These are phyloP conservation scores for Eristalis arbustorum DNA, from an alignment of 2,888 invertebrate species.

Conservation along the genomic window DNA sequence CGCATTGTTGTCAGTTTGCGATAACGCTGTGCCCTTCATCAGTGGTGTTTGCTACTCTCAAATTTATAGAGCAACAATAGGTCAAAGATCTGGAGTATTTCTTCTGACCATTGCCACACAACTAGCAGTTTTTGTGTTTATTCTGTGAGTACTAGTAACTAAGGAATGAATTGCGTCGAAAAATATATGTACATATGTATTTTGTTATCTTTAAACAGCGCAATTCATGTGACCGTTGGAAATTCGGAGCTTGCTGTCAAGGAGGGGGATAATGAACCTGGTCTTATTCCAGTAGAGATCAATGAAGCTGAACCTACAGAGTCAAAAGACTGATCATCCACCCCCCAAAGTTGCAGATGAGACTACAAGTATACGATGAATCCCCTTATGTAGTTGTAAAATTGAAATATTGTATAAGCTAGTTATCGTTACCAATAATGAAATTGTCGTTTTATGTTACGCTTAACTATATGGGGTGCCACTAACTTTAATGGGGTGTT, in stretches of 20 bases:
- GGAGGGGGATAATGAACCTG: constrained; percentile 75
- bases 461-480: too few relatives aligned
- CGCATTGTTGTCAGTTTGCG: constrained; percentile 89
- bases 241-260: constrained; percentile 75
- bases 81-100: constrained; percentile 84
- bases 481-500: too few relatives aligned
- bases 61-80: constrained; percentile 85
- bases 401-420: too few relatives aligned
- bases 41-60: constrained; percentile 88
- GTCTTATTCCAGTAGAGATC: constrained; percentile 70
- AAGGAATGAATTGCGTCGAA: neutral
- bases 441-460: too few relatives aligned
- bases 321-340: neutral
- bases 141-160: constrained; percentile 84
- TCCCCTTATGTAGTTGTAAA: too few relatives aligned
- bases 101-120: constrained; percentile 88
- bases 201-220: constrained; percentile 73
- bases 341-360: constrained; percentile 2
- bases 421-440: too few relatives aligned
- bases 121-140: constrained; percentile 83
- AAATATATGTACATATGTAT: too few relatives aligned
- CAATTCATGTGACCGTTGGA: constrained; percentile 77
- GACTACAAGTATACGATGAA: neutral
- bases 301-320: neutral
- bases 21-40: constrained; percentile 89